phyloP scores from a whole-genome alignment of 2,888 invertebrate genomes.

The Drosophila longiperda region DNA sequence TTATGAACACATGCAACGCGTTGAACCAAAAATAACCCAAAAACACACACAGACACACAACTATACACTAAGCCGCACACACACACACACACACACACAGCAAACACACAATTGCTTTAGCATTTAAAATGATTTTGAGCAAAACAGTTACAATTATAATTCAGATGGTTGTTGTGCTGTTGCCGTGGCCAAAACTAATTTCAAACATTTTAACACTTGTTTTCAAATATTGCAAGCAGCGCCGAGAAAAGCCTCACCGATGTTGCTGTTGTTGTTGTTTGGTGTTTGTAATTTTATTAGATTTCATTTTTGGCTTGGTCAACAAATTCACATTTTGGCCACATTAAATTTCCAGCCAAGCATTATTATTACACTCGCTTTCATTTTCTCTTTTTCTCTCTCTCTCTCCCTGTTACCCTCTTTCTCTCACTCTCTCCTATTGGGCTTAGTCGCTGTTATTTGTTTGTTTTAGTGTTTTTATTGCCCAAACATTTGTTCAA shows the following conservation, averaged over 20 bases:
- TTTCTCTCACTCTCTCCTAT: background rate
- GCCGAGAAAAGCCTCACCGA: conserved; percentile 1
- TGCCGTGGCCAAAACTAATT: conserved; percentile 72
- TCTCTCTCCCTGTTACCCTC: background rate
- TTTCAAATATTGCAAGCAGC: conserved; percentile 44
- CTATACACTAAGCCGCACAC: background rate
- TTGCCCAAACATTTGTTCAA: conserved; percentile 73
- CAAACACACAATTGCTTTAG: conserved; percentile 6
- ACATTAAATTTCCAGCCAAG: conserved; percentile 61
- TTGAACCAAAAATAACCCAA: conserved; percentile 8
- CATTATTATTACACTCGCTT: conserved; percentile 58
- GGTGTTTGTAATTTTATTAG: conserved; percentile 70
- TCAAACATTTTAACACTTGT: conserved; percentile 80
- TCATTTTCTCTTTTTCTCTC: conserved; percentile 4
- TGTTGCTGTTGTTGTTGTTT: conserved; percentile 16
- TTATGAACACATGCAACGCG: conserved; percentile 38
- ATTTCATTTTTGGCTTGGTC: conserved; percentile 52
- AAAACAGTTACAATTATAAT: conserved; percentile 46
- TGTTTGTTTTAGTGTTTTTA: conserved; percentile 57
- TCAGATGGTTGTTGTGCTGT: conserved; percentile 27
- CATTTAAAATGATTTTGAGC: conserved; percentile 48
- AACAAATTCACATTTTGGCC: conserved; percentile 38
- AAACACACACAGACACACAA: conserved; percentile 10
- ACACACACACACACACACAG: conserved; percentile 6
- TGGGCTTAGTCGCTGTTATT: conserved; percentile 25